These are phyloP conservation scores for Endotricha flammealis DNA, from an alignment of 2,888 invertebrate species.

Conservation along the genomic window DNA sequence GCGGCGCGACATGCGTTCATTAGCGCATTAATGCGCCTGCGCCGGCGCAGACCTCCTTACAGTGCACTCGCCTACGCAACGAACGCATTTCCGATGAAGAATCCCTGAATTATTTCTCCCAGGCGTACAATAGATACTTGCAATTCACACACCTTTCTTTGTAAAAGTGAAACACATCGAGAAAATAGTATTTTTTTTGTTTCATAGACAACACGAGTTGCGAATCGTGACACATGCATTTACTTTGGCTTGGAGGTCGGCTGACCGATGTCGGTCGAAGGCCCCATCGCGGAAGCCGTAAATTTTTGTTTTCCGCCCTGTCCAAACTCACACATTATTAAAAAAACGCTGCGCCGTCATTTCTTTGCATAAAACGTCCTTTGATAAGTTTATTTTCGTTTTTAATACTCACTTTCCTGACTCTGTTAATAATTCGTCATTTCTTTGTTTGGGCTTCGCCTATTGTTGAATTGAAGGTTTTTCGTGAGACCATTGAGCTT, in stretches of 20 bases:
- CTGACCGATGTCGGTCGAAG: slow-evolving; percentile 30
- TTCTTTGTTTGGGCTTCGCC: slow-evolving; percentile 41
- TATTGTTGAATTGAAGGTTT: slow-evolving; percentile 43
- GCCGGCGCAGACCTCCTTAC: slow-evolving; percentile 38
- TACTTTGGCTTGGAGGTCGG: slow-evolving; percentile 30
- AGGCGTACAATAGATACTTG: not conserved
- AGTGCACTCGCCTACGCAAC: slow-evolving; percentile 20
- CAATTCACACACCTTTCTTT: slow-evolving; percentile 9
- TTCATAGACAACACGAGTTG: slow-evolving; percentile 34
- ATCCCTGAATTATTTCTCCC: slow-evolving; percentile 9
- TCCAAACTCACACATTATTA: slow-evolving; percentile 33
- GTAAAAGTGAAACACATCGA: not conserved
- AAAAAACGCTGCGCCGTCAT: slow-evolving; percentile 12
- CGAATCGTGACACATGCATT: slow-evolving; percentile 22
- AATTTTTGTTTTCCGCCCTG: slow-evolving; percentile 41
- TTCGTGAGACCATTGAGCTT: slow-evolving; percentile 39
- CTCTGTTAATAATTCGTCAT: slow-evolving; percentile 37
- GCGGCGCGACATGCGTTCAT: slow-evolving; percentile 68
- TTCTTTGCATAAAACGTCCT: slow-evolving; percentile 30
- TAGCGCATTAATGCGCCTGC: slow-evolving; percentile 56
- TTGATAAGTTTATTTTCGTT: slow-evolving; percentile 32
- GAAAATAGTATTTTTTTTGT: slow-evolving; percentile 16
- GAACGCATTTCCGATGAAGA: slow-evolving; percentile 16
- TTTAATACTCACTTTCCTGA: slow-evolving; percentile 26
- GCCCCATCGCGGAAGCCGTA: slow-evolving; percentile 46